These are phyloP conservation scores for Melanocharis versteri DNA, from an alignment of 2,113 vertebrate species.

Conservation along the genomic window DNA sequence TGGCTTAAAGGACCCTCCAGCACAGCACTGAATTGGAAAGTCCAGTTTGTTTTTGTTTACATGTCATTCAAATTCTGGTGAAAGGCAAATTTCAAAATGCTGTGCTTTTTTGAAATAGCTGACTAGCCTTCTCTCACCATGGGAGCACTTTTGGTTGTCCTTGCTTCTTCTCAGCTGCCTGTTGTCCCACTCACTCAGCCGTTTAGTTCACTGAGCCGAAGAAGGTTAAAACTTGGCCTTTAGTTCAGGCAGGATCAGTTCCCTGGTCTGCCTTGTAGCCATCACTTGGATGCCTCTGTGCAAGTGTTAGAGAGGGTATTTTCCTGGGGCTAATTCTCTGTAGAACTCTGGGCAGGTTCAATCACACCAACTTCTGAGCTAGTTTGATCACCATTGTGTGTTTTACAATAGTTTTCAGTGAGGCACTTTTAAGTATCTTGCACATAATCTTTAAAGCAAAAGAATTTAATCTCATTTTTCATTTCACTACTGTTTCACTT, in stretches of 20 bases:
- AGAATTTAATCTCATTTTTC: not conserved
- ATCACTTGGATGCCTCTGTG: not conserved
- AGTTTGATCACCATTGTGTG: not conserved
- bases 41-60: not conserved
- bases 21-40: not conserved
- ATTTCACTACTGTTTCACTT: not conserved
- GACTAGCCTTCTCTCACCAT: not conserved
- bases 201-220: not conserved
- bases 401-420: not conserved
- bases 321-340: not conserved
- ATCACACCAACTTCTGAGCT: not conserved
- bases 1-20: not conserved
- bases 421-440: not conserved
- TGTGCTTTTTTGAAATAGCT: not conserved
- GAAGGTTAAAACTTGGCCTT: not conserved
- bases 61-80: not conserved
- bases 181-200: not conserved
- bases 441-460: not conserved
- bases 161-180: not conserved
- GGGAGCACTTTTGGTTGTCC: not conserved
- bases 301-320: not conserved
- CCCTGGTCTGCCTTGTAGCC: not conserved
- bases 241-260: not conserved
- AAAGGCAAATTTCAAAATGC: not conserved
- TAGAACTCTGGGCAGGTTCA: not conserved